phyloP scores from a whole-genome alignment of 92 coral and sea anemone genomes.

The Zoanthus sociatus region DNA sequence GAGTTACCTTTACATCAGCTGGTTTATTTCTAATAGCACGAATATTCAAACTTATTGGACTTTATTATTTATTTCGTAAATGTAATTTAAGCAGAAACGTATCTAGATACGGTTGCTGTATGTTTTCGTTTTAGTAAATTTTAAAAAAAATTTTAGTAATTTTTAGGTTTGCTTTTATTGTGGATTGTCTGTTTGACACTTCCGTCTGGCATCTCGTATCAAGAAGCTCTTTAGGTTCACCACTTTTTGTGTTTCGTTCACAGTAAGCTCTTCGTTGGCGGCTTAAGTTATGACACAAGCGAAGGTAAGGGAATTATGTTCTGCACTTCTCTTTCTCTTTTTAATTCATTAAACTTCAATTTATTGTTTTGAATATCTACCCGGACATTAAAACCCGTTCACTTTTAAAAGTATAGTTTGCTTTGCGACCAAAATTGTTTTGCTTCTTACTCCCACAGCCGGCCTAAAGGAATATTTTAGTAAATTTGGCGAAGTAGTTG shows the following conservation, averaged over 20 bases:
- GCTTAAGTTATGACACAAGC: slow-evolving; percentile 94
- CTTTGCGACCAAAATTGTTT: slow-evolving; percentile 27
- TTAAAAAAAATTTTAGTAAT: slow-evolving; percentile 4
- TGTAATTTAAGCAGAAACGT: background rate
- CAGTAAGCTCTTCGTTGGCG: slow-evolving; percentile 99
- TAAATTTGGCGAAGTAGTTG: slow-evolving; percentile 92
- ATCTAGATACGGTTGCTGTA: background rate
- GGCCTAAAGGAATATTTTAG: slow-evolving; percentile 86
- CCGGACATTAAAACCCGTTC: background rate
- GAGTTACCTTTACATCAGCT: slow-evolving; percentile 46
- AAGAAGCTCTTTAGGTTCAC: background rate
- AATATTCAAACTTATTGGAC: slow-evolving; percentile 50
- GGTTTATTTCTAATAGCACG: slow-evolving; percentile 33
- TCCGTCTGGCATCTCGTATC: slow-evolving; percentile 22
- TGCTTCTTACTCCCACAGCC: slow-evolving; percentile 63
- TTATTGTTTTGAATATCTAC: slow-evolving; percentile 6
- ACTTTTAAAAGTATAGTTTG: background rate
- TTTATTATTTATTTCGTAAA: slow-evolving; percentile 29
- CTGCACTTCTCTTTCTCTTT: slow-evolving; percentile 27
- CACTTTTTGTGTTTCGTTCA: slow-evolving; percentile 38
- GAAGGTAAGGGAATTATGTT: slow-evolving; percentile 77
- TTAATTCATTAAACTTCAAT: background rate
- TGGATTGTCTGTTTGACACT: slow-evolving; percentile 37
- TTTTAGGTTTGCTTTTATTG: slow-evolving; percentile 11
- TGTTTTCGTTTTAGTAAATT: background rate